Evolutionary conservation across 53 echinoderm and acorn worm species (phyloP), one percentile per base, ranked within the genome.

Genomic region (Stichopus horrens): DNA sequence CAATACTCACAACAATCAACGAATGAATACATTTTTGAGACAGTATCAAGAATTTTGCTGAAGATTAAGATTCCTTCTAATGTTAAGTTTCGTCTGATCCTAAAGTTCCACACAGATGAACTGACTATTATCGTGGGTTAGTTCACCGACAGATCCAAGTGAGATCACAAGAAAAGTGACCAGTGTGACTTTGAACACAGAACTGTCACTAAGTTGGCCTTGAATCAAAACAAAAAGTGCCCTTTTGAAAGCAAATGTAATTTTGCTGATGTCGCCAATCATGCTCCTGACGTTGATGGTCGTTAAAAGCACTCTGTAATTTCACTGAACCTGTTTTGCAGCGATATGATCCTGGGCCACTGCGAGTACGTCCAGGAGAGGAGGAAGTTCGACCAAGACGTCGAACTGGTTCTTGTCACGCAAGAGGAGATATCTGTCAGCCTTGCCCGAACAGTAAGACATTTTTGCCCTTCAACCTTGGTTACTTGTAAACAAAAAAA

Each of bases 321-420:
- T 37, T 37, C 8, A 53, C 5, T 55, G 53, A 54, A 77, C 19
- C 76, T 88, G 13, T 21, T 55, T 79, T 74, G 5, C 83, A 98
- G 98, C 86, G 93, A 95, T 75, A 88, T 91, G 18, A 86, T 83
- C 53, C 90, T 99, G 77, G 92, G 96, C 22, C 92, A 94, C 74
- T 96, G 92, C 88, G 99, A 96, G 90, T 99, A 99, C 73, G 99
- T 99, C 6, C 96, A 96, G 67, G 93, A 96, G n/a, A 94, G 93
- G 87, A 90, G 91, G 66, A 99, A 99, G 90, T 89, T 99, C 75
- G 99, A 99, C 71, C 87, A 86, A 88, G 99, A 99, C 74, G 93
- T 99, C 4, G 85, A 92, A 14, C 89, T 99, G 52, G 91, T 94
- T 5, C 68, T 99, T 52, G 79, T 92, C 8, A 89, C 90, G n/a